These are phyloP conservation scores for Labia minor DNA, from an alignment of 2,888 invertebrate genomes.

Conservation along the genomic window DNA sequence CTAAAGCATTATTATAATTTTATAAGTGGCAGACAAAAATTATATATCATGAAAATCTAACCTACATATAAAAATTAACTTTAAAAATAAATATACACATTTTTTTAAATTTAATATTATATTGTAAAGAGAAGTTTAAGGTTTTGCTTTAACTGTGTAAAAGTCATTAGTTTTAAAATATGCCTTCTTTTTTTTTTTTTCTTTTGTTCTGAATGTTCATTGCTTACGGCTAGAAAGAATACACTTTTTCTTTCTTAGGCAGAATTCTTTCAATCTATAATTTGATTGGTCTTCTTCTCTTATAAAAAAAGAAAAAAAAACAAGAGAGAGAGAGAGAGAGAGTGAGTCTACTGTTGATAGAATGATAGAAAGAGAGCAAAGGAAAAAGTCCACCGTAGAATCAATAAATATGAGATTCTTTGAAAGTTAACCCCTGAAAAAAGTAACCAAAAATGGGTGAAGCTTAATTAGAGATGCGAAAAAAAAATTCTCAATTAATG, in stretches of 20 bases:
- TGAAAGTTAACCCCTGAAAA: neutral
- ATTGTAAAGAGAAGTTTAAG: too few species aligned
- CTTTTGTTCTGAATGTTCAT: neutral
- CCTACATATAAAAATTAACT: too few species aligned
- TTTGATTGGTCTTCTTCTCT: neutral
- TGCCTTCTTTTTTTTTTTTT: neutral
- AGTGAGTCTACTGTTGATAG: neutral
- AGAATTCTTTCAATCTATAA: neutral
- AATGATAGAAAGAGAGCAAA: neutral
- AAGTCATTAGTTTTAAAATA: constrained; percentile 1
- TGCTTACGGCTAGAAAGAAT: neutral
- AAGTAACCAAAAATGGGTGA: neutral
- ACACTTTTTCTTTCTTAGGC: neutral
- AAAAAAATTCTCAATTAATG: constrained; percentile 16
- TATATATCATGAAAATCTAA: too few species aligned
- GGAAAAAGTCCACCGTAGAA: neutral
- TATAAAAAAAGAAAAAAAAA: neutral
- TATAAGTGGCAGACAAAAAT: too few species aligned
- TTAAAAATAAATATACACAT: too few species aligned
- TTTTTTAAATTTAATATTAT: too few species aligned
- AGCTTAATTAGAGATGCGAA: neutral
- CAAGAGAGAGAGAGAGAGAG: too few species aligned
- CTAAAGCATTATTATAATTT: too few species aligned
- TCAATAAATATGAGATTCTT: constrained; percentile 3
- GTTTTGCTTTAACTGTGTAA: neutral